Evolutionary conservation across 1,140 invertebrate genomes (phyloP).

Genomic region (Monomorium pharaonis): DNA sequence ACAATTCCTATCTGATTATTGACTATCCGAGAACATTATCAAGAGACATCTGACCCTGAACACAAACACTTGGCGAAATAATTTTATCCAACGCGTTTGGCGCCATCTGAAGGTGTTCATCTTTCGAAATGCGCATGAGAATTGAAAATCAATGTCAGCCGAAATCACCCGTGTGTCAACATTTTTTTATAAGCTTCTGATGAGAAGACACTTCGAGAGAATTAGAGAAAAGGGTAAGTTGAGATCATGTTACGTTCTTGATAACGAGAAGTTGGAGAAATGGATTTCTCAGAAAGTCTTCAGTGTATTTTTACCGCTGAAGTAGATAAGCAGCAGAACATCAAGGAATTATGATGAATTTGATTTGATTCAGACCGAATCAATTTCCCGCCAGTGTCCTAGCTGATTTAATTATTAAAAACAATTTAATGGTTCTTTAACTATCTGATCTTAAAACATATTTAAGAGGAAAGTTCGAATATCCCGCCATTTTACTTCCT

Average conservation of each 20-base stretch:
- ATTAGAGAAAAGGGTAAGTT: neutral
- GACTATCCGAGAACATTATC: neutral
- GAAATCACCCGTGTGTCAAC: neutral
- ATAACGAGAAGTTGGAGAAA: neutral
- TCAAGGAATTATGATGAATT: neutral
- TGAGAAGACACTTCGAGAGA: neutral
- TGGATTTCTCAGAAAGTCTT: neutral
- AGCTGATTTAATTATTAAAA: neutral
- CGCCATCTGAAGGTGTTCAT: conserved; percentile 39
- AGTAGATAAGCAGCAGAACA: neutral
- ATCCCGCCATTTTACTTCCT: neutral
- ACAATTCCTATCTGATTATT: neutral
- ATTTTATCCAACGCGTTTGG: conserved; percentile 29
- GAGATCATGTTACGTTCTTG: neutral
- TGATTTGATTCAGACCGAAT: no score
- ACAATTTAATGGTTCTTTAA: neutral
- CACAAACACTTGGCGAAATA: conserved; percentile 32
- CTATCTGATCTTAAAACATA: neutral
- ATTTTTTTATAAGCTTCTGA: neutral
- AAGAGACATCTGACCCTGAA: conserved; percentile 28
- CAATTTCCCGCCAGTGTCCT: no score
- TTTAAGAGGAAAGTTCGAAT: neutral
- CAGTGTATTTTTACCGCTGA: neutral
- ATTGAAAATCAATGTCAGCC: conserved; percentile 27
- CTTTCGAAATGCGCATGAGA: conserved; percentile 15